Evolutionary conservation across 2,113 vertebrate species (phyloP), one percentile per base, ranked within the genome.

Genomic region (Phalacrocorax brasilianus): DNA sequence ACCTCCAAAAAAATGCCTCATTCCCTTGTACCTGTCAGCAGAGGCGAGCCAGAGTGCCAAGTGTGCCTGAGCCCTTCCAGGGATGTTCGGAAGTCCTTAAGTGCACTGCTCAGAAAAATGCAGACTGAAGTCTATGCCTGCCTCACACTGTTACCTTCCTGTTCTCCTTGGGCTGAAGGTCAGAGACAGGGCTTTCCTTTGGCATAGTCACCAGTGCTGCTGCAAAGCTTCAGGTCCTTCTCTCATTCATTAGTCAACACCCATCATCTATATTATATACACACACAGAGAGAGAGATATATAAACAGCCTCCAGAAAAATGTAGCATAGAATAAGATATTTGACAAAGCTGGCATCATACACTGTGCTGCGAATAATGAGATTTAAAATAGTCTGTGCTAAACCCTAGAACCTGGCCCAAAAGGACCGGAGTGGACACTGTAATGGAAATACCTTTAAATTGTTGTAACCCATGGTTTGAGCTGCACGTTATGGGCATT

Each of bases 1-100:
- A 91, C 42, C 49, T 78, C 55, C 66, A n/a, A 42, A 38, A 55
- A 55, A 62, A 22, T 3, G 40, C 76, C 55, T 42, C 26, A 8
- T 5, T 45, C 55, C 77, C 63, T 59, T 15, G 44, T 35, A 27
- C 22, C 0, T 0, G 50, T 26, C 49, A n/a, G 2, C 0, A 28
- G 47, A 42, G 44, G 38, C 17, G 61, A 68, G 44, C 61, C n/a
- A 77, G 55, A 12, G 32, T 3, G 14, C 50, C 28, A 30, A 21
- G 26, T 7, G 24, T 52, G 33, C 26, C 81, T 12, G 52, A 62
- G 21, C n/a, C 67, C 44, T 59, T 47, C 72, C 49, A n/a, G 71
- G n/a, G 53, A 16, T 10, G 56, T 44, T 44, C 12, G 11, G 8
- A 49, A 52, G 12, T 47, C 45, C 62, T 47, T 33, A 18, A 16